phyloP scores from a whole-genome alignment of 2,797 vertebrate species.

The Enteromius radiatus region DNA sequence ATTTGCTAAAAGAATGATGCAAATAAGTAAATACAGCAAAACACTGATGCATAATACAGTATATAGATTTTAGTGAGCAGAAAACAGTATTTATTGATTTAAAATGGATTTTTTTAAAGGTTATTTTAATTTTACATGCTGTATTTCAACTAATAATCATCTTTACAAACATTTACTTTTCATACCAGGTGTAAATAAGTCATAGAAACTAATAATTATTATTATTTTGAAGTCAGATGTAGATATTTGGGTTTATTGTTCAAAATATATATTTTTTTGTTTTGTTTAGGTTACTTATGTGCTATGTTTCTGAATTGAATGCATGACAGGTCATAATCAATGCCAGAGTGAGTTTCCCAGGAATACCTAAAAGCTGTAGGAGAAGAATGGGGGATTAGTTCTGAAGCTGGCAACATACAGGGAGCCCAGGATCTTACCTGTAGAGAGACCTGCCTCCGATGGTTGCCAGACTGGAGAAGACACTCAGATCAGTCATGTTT shows the following conservation, averaged over 20 bases:
- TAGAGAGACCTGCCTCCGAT: slow-evolving; percentile 95
- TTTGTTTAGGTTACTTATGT: background rate
- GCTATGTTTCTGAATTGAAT: background rate
- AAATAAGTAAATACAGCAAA: background rate
- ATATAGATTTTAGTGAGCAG: background rate
- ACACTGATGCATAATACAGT: background rate
- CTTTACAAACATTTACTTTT: background rate
- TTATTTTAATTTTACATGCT: background rate
- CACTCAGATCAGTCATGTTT: slow-evolving; percentile 95
- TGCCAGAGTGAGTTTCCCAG: background rate
- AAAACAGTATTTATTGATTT: background rate
- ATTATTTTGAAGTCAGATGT: background rate
- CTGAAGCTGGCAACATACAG: background rate
- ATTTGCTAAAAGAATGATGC: background rate
- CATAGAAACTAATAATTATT: background rate
- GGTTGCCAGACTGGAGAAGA: slow-evolving; percentile 94
- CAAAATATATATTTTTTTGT: background rate
- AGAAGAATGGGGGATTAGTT: background rate
- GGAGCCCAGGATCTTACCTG: slow-evolving; percentile 75
- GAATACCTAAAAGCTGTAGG: background rate
- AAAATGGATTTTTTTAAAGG: background rate
- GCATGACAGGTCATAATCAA: background rate
- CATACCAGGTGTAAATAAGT: background rate
- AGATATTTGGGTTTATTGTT: background rate
- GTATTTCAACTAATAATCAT: background rate